A percentile compares a stretch with the other conserved stretches of the same genome.
These are phyloP conservation scores for Mus spretus DNA, from an alignment of 2,797 vertebrate genomes.

Conservation along the genomic window DNA sequence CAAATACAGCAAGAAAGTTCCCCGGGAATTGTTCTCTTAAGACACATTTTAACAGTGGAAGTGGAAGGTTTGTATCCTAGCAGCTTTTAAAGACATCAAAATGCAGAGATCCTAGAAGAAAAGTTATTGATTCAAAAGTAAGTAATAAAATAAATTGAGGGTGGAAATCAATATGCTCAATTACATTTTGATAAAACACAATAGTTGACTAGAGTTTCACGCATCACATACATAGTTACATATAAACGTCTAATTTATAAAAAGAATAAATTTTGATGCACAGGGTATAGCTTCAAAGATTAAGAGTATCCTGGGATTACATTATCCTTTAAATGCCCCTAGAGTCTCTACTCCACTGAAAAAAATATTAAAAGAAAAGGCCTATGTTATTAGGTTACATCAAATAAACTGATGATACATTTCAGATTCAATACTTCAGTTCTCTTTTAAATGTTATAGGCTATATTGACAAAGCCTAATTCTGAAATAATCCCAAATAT, in stretches of 20 bases:
- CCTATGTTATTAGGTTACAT: background rate
- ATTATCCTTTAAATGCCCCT: background rate
- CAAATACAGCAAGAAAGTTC: background rate
- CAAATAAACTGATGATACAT: background rate
- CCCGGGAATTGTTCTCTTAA: background rate
- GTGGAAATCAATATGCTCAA: constrained; percentile 16
- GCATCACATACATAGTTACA: background rate
- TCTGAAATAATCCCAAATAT: constrained; percentile 1
- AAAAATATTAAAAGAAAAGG: background rate
- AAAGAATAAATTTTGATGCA: background rate
- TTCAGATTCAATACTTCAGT: background rate
- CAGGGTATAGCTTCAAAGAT: background rate
- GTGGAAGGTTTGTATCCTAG: background rate
- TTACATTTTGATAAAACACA: constrained; percentile 23
- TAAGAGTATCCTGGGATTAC: background rate
- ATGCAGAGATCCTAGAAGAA: constrained; percentile 4
- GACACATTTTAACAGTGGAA: background rate
- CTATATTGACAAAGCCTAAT: background rate
- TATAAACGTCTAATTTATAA: constrained; percentile 19
- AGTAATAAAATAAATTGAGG: constrained; percentile 22
- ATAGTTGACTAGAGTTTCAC: background rate
- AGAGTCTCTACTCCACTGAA: background rate
- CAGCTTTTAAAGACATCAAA: constrained; percentile 38
- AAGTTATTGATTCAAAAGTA: constrained; percentile 42
- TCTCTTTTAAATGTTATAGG: background rate